Base-by-base conservation (phyloP, 2,113 vertebrate genomes). In the Prinia subflava region DNA sequence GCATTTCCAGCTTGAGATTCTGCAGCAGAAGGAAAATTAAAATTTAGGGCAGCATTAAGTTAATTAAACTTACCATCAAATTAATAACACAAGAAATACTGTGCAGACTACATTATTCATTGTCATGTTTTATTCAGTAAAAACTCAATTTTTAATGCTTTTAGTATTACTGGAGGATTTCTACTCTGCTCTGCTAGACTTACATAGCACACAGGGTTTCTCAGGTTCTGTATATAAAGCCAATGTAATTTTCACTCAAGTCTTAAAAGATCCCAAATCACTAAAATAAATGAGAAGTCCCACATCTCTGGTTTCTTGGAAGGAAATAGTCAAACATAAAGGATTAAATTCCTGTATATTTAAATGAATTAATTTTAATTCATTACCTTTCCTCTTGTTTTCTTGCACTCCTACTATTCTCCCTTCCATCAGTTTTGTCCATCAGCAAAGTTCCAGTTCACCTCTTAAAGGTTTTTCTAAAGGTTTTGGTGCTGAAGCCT, bases 81-180 rank as follows among this genome's bases (percentile, higher is more conserved):
- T 94, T 93, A 94, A 94, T 96, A 93, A 74, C 90, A 90, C 70
- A 80, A 91, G 81, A 91, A 92, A 90, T 93, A 83, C 50, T 47
- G 59, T 25, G 71, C 63, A 83, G 63, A 41, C 60, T 86, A n/a
- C 90, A 91, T 96, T 96, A 95, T 95, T 96, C 33, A 91, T 95
- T 79, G 75, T 87, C 82, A 96, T 95, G 82, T 91, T 92, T 95
- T 93, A 95, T 96, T 95, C 87, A 94, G 64, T 59, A 67, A 90
- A 90, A 87, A 1, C 70, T 94, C 63, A 0, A 67, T 88, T 93
- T 95, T 94, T 96, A 94, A 91, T 91, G 42, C 5, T 4, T 52
- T 63, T 67, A 63, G 31, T 70, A 57, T 94, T 94, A 82, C 37
- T 79, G 87, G 17, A 87, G 44, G 50, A 88, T 93, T 92, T 94